Base-by-base conservation (phyloP, 2,113 vertebrate species). In the Melanerpes aurifrons region DNA sequence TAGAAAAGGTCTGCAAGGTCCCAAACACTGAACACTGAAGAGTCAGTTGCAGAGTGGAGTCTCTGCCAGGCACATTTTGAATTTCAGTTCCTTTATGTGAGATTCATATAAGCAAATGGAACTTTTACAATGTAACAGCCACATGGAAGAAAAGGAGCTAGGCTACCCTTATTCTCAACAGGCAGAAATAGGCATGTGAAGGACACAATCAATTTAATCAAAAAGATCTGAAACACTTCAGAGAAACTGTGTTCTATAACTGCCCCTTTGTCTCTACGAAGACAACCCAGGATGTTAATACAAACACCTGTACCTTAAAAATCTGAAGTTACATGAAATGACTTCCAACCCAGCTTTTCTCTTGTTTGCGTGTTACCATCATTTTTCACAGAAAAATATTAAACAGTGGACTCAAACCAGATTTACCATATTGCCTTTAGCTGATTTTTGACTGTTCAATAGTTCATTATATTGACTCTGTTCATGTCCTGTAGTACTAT, bases 11-110 rank as follows among this genome's bases (percentile, higher is more conserved):
- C 61, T 69, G 3, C 16, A 76, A 35, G n/a, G 35, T 82, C 22
- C 11, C 13, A 74, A 80, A 86, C 12, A 48, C 24, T 61, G 54
- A 3, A 67, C 12, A 28, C 83, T 56, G 61, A 53, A 61, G 28
- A 47, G 3, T 45, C 10, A 21, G 3, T n/a, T 40, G 16, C 1
- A 7, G 3, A 6, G 7, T 20, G 56, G 5, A 40, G 15, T 5
- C 18, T 85, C 63, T 85, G 10, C 35, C 59, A 56, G 24, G 11
- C 5, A 43, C 6, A 25, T 86, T 91, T 40, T 48, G 48, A n/a
- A 76, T 76, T 91, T 76, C 68, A 31, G 3, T 70, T 82, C 17
- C 21, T 85, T 78, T 66, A 43, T 7, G 0, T 73, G 29, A 57
- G 15, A 73, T 63, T 71, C 19, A 24, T 26, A 56, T 59, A 63